A percentile compares a stretch with the other conserved stretches of the same genome.
These are phyloP conservation scores for Mormoops blainvillei DNA, from an alignment of 2,113 vertebrate species.

Conservation along the genomic window DNA sequence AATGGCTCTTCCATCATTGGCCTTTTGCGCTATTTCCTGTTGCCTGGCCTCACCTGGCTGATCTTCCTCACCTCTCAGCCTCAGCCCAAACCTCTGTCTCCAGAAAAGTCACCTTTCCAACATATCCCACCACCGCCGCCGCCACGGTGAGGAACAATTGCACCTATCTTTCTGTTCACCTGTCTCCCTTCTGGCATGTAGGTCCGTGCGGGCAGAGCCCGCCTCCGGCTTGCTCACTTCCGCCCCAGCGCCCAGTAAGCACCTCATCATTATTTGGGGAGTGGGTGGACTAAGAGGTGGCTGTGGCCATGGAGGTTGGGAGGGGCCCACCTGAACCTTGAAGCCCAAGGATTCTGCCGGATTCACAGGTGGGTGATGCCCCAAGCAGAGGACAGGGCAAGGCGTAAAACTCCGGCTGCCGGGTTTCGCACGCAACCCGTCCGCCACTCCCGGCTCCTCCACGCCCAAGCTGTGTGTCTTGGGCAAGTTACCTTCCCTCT, in stretches of 20 bases:
- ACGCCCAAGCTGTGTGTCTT: not conserved
- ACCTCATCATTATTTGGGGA: not conserved
- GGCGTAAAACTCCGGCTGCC: not conserved
- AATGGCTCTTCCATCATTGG: fast-evolving
- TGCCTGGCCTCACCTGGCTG: not conserved
- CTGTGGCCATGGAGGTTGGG: not conserved
- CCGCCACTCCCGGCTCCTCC: not conserved
- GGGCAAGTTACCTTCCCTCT: not conserved
- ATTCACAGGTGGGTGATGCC: not conserved
- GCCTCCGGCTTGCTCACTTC: not conserved
- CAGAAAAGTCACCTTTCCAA: not conserved
- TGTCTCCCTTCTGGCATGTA: not conserved
- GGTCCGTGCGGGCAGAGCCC: not conserved
- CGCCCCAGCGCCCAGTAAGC: not conserved
- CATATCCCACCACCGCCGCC: fast-evolving
- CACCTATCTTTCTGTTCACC: fast-evolving
- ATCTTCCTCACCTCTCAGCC: not conserved
- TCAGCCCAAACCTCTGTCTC: not conserved
- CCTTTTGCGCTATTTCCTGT: not conserved
- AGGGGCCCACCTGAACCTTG: not conserved
- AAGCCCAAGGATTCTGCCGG: not conserved
- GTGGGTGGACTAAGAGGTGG: too few relatives aligned
- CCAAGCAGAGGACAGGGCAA: not conserved
- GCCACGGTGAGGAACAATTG: not conserved
- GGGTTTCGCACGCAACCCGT: not conserved